phyloP scores from a whole-genome alignment of 2,797 vertebrate species.

The Manis javanica region DNA sequence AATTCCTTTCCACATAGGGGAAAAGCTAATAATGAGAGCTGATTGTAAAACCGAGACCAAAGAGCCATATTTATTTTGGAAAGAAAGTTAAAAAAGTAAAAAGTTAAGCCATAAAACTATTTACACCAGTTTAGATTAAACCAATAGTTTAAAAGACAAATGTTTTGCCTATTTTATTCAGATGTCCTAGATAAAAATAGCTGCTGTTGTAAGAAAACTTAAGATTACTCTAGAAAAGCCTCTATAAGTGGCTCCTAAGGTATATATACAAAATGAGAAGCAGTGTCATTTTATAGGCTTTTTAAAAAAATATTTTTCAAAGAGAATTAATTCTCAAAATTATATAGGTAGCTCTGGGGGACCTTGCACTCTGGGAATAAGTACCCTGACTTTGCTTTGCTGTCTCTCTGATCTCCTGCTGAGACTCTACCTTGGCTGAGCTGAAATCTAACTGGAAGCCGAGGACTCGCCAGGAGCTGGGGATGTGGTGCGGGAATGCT shows the following conservation, averaged over 20 bases:
- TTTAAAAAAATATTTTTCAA: not conserved
- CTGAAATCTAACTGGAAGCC: slow-evolving; percentile 5
- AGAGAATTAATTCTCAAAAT: slow-evolving; percentile 46
- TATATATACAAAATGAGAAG: slow-evolving; percentile 13
- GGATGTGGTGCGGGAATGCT: not conserved
- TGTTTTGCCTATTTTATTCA: slow-evolving; percentile 68
- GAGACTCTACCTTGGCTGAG: not conserved
- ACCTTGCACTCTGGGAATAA: not conserved
- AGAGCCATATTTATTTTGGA: slow-evolving; percentile 77
- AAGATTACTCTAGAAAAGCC: not conserved
- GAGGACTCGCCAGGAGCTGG: not conserved
- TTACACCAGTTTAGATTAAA: slow-evolving; percentile 71
- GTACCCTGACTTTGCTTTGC: not conserved
- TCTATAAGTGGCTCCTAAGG: not conserved
- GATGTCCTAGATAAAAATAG: slow-evolving; percentile 57
- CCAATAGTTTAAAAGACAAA: slow-evolving; percentile 70
- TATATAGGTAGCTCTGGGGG: not conserved
- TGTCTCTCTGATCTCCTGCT: not conserved
- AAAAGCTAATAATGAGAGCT: slow-evolving; percentile 69
- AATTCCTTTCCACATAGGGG: slow-evolving; percentile 68
- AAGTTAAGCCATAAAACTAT: slow-evolving; percentile 69
- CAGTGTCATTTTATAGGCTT: not conserved
- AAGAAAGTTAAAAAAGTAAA: slow-evolving; percentile 62
- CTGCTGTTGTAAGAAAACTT: slow-evolving; percentile 28
- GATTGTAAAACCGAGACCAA: slow-evolving; percentile 76